Conservation (phyloP, 2,888 invertebrate species). For the Coelopa pilipes region DNA sequence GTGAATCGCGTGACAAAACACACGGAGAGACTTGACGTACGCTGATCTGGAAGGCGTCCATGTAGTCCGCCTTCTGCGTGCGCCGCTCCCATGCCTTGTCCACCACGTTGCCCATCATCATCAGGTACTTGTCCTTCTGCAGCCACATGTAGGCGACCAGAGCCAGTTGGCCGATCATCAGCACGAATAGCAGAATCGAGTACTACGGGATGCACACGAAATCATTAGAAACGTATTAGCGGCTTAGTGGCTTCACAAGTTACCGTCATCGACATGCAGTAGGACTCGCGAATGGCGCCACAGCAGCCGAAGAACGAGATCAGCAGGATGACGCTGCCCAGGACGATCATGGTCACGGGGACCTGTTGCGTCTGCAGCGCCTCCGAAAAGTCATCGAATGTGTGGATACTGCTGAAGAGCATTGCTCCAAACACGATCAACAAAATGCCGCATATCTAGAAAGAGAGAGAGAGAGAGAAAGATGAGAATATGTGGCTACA, state of each 20-base stretch:
- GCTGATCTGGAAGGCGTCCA: constrained; percentile 62
- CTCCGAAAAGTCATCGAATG: constrained; percentile 68
- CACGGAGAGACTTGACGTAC: constrained; percentile 48
- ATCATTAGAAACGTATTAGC: no score
- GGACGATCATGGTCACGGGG: constrained; percentile 75
- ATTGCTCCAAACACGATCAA: constrained; percentile 76
- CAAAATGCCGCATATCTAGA: constrained; percentile 78
- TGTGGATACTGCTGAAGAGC: constrained; percentile 73
- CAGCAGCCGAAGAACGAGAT: constrained; percentile 93
- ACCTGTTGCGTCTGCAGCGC: constrained; percentile 70
- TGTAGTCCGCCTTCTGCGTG: constrained; percentile 60
- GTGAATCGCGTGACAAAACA: background rate
- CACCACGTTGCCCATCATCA: constrained; percentile 70
- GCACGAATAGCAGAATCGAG: constrained; percentile 76
- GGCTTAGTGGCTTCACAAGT: no score
- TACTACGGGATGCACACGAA: constrained; percentile 75
- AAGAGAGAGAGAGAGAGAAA: constrained; percentile 41
- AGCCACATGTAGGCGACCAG: constrained; percentile 77
- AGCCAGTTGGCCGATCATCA: constrained; percentile 81
- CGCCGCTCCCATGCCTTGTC: constrained; percentile 65
- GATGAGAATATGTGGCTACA: no score
- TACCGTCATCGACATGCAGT: constrained; percentile 88
- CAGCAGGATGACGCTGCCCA: constrained; percentile 79
- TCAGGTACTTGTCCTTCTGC: constrained; percentile 71
- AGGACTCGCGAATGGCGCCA: constrained; percentile 87